Percentiles rank a stretch among this genome's conserved stretches.
Conservation (phyloP, 2,888 invertebrate genomes). For the Trypoxylon attenuatum region DNA sequence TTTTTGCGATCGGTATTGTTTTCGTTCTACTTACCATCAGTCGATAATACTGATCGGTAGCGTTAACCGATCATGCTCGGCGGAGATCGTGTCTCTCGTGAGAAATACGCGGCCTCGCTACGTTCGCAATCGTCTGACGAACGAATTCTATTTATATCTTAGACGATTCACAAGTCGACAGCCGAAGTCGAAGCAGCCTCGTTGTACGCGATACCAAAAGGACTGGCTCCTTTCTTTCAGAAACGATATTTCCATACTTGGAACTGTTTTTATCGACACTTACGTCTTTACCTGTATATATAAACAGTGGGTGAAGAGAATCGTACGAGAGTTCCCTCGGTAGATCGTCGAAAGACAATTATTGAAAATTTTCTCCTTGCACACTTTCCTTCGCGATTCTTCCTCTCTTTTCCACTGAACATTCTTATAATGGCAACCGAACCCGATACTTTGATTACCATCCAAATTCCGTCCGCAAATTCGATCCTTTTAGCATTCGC, state of each 20-base stretch:
- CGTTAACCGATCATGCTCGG: too few species aligned
- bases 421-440: background rate
- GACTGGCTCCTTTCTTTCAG: constrained; percentile 22
- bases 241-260: background rate
- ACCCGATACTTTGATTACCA: background rate
- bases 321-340: background rate
- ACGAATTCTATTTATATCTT: constrained; percentile 7
- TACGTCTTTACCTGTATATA: background rate
- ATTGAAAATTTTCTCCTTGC: background rate
- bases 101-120: constrained; percentile 6
- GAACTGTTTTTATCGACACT: constrained; percentile 13
- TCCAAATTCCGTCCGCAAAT: background rate
- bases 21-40: too few species aligned
- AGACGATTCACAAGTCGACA: too few species aligned
- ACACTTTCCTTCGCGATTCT: background rate
- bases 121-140: background rate
- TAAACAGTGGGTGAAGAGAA: background rate
- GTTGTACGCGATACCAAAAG: too few species aligned
- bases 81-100: too few species aligned
- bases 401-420: background rate
- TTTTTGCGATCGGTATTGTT: too few species aligned
- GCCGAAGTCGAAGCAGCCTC: too few species aligned
- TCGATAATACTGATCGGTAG: too few species aligned
- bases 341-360: constrained; percentile 5
- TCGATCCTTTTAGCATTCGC: too few species aligned